Base-by-base conservation (phyloP, 2,888 invertebrate species). In the Dastarcus helophoroides region DNA sequence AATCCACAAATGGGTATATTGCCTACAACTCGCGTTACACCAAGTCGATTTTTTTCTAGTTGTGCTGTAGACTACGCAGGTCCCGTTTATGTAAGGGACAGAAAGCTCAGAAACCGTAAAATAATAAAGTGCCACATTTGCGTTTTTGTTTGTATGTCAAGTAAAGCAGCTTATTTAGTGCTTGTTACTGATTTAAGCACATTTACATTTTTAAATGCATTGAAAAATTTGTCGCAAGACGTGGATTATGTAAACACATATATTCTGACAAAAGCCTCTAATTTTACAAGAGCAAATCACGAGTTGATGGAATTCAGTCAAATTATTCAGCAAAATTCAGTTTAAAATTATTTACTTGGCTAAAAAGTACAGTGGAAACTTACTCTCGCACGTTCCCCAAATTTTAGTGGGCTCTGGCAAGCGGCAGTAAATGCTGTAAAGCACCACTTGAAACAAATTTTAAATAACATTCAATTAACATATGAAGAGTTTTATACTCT, bases 211-310 rank as follows among this genome's bases (percentile, higher is more conserved):
- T 21, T 43, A 17, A 36, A 25, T 8, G 27, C 35, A 7, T 22
- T 44, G 2, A 32, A 32, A 27, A 43, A 14, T 43, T 43, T 13
- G 22, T 36, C 14, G 25, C 40, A 5, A 26, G 43, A 6, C 17
- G 44, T 8, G 41, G 41, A n/a, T n/a, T n/a, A n/a, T n/a, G n/a
- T 4, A 36, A 30, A 17, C 40, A 9, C 40, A 44, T 16, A 44
- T n/a, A n/a, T n/a, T n/a, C n/a, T n/a, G n/a, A n/a, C n/a, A n/a
- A n/a, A 43, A 10, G 42, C 26, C 1, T 40, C 34, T n/a, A 40
- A 37, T 37, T 44, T 38, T 26, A 29, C 21, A 5, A 33, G 35
- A 6, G 39, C 37, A 13, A 22, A 33, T 36, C 38, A 26, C 29
- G 43, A 22, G 36, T 32, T 33, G 10, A 16, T 29, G 15, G 24